Evolutionary conservation across 2,113 vertebrate species (phyloP).

Genomic region (Mesembrinibis cayennensis): DNA sequence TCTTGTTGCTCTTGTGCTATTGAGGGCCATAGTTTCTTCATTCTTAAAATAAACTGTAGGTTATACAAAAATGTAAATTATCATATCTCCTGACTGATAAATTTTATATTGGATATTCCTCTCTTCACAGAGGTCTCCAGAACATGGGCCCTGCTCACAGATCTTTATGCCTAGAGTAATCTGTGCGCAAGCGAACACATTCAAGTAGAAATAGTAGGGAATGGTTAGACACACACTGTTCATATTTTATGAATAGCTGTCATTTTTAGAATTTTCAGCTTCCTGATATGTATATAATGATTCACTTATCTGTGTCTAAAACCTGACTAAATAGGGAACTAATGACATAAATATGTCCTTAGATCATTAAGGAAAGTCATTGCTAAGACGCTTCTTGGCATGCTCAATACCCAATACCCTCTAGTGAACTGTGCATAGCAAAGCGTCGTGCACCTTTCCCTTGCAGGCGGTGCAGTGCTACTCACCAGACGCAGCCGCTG

Average conservation of each 20-base stretch:
- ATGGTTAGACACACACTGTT: neutral
- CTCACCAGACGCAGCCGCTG: neutral
- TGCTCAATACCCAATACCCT: neutral
- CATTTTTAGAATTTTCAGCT: neutral
- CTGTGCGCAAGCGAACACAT: neutral
- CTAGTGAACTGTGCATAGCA: neutral
- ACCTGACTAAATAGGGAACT: neutral
- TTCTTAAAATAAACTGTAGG: neutral
- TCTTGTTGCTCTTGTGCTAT: neutral
- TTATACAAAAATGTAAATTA: neutral
- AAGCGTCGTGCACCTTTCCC: neutral
- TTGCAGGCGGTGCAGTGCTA: neutral
- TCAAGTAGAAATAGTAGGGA: neutral
- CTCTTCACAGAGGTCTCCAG: neutral
- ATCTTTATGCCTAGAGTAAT: neutral
- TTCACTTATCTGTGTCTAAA: neutral
- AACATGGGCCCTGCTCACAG: neutral
- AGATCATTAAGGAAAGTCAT: neutral
- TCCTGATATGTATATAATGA: neutral
- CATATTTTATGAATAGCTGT: neutral
- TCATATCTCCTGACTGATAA: neutral
- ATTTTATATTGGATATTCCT: neutral
- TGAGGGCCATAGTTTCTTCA: neutral
- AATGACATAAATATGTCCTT: neutral
- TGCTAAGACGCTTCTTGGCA: neutral